Conservation (phyloP, 1,140 invertebrate genomes). For the Drosophila rufa region DNA sequence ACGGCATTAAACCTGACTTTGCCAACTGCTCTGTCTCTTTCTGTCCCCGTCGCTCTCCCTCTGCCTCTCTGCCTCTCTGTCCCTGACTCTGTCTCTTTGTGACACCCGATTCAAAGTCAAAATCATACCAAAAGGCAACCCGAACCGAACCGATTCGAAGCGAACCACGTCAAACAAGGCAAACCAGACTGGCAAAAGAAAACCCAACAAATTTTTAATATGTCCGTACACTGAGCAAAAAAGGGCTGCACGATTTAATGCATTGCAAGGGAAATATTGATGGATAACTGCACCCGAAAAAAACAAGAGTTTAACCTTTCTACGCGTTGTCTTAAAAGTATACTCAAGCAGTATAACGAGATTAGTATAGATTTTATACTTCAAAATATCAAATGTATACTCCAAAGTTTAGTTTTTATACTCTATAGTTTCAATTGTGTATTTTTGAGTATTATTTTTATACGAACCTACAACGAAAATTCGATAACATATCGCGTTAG, state of each 20-base stretch:
- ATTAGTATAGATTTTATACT: too few relatives aligned
- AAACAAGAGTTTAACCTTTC: too few relatives aligned
- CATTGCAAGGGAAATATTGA: too few relatives aligned
- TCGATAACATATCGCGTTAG: too few relatives aligned
- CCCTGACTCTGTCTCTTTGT: conserved; percentile 14
- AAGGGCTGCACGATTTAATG: neutral
- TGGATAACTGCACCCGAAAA: too few relatives aligned
- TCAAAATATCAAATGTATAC: too few relatives aligned
- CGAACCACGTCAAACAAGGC: conserved; percentile 65
- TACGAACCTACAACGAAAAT: too few relatives aligned
- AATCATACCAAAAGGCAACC: conserved; percentile 47
- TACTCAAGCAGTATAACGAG: too few relatives aligned
- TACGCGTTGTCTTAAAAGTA: too few relatives aligned
- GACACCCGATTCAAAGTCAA: conserved; percentile 46
- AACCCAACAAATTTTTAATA: conserved; percentile 61
- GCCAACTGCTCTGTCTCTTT: conserved; percentile 24
- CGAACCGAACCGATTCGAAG: conserved; percentile 39
- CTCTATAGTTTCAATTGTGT: too few relatives aligned
- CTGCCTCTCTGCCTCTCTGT: neutral
- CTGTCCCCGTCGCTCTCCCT: conserved; percentile 2
- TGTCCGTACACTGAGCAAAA: conserved; percentile 32
- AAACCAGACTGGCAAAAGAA: conserved; percentile 69
- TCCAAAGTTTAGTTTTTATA: too few relatives aligned
- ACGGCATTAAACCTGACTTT: conserved; percentile 83
- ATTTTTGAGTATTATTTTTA: too few relatives aligned